Conservation (phyloP, 1,140 invertebrate species). For the Bombyx mandarina region DNA sequence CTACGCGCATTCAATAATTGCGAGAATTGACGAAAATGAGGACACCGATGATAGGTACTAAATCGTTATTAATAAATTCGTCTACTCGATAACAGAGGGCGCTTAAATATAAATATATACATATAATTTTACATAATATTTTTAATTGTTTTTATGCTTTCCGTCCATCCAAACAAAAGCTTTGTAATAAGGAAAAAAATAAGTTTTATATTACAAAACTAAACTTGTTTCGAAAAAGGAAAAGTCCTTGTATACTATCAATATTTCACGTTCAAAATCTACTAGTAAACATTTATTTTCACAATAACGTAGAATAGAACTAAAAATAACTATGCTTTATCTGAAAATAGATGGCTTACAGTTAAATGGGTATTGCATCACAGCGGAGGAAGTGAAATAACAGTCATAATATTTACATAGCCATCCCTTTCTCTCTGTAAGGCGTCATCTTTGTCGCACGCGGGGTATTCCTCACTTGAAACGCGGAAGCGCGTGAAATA, state of each 20-base stretch:
- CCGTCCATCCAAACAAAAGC: too few relatives aligned
- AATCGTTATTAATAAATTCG: constrained; percentile 27
- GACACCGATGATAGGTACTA: constrained; percentile 39
- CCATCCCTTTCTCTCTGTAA: constrained; percentile 44
- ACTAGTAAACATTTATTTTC: too few relatives aligned
- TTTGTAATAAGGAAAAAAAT: too few relatives aligned
- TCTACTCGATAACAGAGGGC: constrained; percentile 57
- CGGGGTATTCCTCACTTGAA: constrained; percentile 28
- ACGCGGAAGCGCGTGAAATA: constrained; percentile 29
- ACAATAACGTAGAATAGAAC: neutral
- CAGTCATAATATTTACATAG: constrained; percentile 68
- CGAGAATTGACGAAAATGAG: constrained; percentile 49
- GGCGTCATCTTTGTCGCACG: constrained; percentile 46
- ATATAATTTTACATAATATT: neutral
- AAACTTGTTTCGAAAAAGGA: too few relatives aligned
- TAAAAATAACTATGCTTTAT: constrained; percentile 36
- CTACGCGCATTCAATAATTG: constrained; percentile 10
- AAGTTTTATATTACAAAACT: too few relatives aligned
- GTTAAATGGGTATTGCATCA: constrained; percentile 65
- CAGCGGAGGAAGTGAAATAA: constrained; percentile 68
- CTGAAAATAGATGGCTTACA: constrained; percentile 61
- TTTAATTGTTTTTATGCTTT: neutral
- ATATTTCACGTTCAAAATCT: neutral
- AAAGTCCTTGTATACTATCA: neutral
- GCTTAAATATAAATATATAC: constrained; percentile 17